Percentiles rank a stretch among this genome's conserved stretches.
phyloP scores from a whole-genome alignment of 2,797 vertebrate genomes.

The Aratinga solstitialis region DNA sequence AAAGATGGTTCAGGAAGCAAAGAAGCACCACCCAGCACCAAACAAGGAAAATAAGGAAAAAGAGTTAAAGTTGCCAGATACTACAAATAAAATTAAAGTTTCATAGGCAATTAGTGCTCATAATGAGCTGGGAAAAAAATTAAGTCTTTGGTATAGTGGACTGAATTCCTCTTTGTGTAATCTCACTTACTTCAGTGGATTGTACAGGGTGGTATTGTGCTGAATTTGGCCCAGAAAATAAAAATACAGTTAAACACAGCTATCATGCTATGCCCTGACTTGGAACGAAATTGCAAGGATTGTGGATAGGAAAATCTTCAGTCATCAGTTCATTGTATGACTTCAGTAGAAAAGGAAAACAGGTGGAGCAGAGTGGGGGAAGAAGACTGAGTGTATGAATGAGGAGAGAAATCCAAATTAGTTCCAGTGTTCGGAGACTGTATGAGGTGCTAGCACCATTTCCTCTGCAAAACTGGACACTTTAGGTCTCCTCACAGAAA shows the following conservation, averaged over 20 bases:
- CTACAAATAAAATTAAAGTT: not conserved
- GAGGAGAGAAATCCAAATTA: constrained; percentile 71
- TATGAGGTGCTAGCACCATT: constrained; percentile 67
- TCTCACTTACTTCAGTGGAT: not conserved
- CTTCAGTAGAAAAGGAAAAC: constrained; percentile 70
- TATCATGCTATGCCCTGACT: constrained; percentile 3
- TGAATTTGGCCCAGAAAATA: not conserved
- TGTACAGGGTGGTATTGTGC: not conserved
- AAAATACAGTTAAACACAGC: not conserved
- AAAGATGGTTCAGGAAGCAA: not conserved
- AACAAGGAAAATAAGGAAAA: not conserved
- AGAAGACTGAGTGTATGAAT: constrained; percentile 65
- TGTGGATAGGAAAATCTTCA: constrained; percentile 61
- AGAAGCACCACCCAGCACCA: not conserved
- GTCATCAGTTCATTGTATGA: constrained; percentile 64
- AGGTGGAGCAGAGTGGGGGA: constrained; percentile 61
- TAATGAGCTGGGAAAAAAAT: not conserved
- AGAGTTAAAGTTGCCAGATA: not conserved
- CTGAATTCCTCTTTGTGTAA: not conserved
- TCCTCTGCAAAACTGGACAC: constrained; percentile 17
- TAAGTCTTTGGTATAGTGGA: not conserved
- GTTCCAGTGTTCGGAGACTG: constrained; percentile 59
- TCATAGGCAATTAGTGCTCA: not conserved
- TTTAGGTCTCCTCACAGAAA: constrained; percentile 41
- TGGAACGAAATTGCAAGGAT: constrained; percentile 27